phyloP scores from a whole-genome alignment of 2,113 vertebrate species.

The Beaufortia kweichowensis region DNA sequence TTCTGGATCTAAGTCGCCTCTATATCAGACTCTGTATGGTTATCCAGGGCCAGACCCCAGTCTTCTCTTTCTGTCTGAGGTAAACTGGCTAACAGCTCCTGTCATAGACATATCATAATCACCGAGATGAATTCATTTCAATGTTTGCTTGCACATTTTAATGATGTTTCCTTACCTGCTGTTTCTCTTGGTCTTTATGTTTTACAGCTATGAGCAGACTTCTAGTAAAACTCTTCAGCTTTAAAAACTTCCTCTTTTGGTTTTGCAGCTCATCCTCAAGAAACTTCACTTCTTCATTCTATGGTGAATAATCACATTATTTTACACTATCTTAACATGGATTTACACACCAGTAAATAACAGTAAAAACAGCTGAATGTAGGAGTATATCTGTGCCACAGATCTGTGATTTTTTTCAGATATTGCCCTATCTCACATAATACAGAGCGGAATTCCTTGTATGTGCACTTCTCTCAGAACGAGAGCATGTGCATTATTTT shows the following conservation, averaged over 20 bases:
- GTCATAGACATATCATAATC: background rate
- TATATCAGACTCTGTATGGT: constrained; percentile 71
- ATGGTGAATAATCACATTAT: background rate
- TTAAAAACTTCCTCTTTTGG: constrained; percentile 91
- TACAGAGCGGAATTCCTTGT: no score
- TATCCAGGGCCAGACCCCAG: constrained; percentile 78
- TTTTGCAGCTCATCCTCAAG: constrained; percentile 90
- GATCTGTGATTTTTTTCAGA: no score
- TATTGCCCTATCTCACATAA: no score
- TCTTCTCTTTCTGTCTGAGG: constrained; percentile 90
- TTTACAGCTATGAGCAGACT: constrained; percentile 88
- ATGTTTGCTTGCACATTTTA: background rate
- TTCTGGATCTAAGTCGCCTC: constrained; percentile 66
- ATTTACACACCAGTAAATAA: background rate
- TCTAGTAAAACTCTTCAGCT: constrained; percentile 87
- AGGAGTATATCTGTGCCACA: no score
- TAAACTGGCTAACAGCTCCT: constrained; percentile 94
- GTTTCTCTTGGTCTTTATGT: constrained; percentile 87
- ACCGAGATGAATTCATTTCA: background rate
- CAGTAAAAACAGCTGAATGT: no score
- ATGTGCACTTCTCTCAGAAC: no score
- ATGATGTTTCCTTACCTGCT: constrained; percentile 76
- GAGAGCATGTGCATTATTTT: no score
- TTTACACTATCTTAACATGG: background rate
- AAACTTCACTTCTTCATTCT: constrained; percentile 93